Base-by-base conservation (phyloP, 2,888 invertebrate genomes). In the Aradus depressus region DNA sequence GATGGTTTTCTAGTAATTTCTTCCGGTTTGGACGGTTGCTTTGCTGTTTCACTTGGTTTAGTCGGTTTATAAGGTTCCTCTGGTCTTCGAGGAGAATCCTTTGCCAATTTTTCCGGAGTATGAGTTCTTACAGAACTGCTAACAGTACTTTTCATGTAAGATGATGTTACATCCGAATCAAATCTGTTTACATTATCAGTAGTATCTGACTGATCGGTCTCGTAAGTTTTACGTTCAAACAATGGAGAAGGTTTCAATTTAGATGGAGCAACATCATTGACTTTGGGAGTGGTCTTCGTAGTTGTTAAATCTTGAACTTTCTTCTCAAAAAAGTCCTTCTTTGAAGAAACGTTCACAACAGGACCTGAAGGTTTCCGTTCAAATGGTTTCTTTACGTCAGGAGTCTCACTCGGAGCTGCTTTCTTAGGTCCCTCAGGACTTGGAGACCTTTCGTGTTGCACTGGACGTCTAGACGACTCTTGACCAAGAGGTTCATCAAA, bases 321-420 rank as follows among this genome's bases (percentile, higher is more conserved):
- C 43, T 52, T 55, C 47, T 60, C 60, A 34, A 60, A 60, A 34
- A 60, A 58, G 19, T 44, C 56, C 44, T 53, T 58, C 39, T 60
- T 60, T 2, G 60, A 58, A n/a, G 57, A 56, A 22, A 60, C 56
- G 38, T 59, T 56, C 18, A 45, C 54, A 8, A 45, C 18, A 4
- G 28, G 44, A 1, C 39, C 49, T 10, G 49, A 49, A 6, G 22
- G 14, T 14, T 31, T 41, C 23, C 39, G 34, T 28, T 49, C 49
- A 28, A 31, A 12, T 19, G 31, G 41, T 22, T 41, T 49, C 21
- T 21, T 39, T 14, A 22, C 8, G 12, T 35, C 37, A 21, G 22
- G 37, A 22, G 14, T 35, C 10, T n/a, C n/a, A n/a, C n/a, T n/a
- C n/a, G n/a, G n/a, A n/a, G n/a, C n/a, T n/a, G n/a, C n/a, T n/a